Conservation (phyloP, 2,888 invertebrate genomes). For the Agonopterix subpropinquella region DNA sequence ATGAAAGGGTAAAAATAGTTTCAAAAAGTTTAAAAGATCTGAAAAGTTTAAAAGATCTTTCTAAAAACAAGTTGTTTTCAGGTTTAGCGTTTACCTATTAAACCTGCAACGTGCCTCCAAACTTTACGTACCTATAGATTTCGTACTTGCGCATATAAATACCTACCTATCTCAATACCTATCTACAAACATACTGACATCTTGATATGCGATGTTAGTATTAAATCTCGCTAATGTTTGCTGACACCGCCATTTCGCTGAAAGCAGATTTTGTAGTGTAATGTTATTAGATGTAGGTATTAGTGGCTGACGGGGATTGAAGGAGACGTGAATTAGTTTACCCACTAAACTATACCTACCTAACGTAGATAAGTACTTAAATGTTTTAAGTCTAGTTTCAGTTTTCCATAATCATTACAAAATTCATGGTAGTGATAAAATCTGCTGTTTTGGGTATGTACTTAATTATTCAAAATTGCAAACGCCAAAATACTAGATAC, state of each 20-base stretch:
- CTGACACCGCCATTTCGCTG: slow-evolving; percentile 33
- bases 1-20: too few relatives aligned
- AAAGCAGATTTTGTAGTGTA: slow-evolving; percentile 26
- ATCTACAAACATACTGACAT: slow-evolving; percentile 17
- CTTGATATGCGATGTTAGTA: slow-evolving; percentile 21
- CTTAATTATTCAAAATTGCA: too few relatives aligned
- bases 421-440: too few relatives aligned
- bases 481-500: too few relatives aligned
- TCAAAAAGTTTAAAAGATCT: too few relatives aligned
- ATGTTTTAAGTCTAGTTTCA: too few relatives aligned
- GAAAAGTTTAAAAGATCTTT: too few relatives aligned
- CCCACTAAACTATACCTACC: not conserved
- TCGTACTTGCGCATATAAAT: not conserved
- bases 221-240: slow-evolving; percentile 32
- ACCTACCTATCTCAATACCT: not conserved
- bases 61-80: too few relatives aligned
- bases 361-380: too few relatives aligned
- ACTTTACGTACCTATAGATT: not conserved
- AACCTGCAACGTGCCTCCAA: not conserved
- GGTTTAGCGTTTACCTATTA: too few relatives aligned
- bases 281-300: slow-evolving; percentile 17
- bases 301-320: slow-evolving; percentile 3
- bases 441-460: too few relatives aligned
- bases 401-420: too few relatives aligned
- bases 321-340: not conserved